Evolutionary conservation across 2,888 invertebrate genomes (phyloP), one percentile per base, ranked within the genome.

Genomic region (Philonicus albiceps): DNA sequence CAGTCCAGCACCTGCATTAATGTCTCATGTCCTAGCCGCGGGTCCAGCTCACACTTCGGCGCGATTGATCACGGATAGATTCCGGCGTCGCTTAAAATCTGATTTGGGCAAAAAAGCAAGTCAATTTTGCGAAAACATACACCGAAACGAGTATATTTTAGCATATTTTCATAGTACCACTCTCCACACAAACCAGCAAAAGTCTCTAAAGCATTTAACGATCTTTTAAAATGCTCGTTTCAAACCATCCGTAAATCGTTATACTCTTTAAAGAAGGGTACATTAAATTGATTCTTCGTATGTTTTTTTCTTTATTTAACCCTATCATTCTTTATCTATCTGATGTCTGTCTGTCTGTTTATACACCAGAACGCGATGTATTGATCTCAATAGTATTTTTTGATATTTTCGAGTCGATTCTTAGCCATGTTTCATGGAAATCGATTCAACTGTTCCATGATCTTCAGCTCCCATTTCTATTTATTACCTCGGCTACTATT

Each of bases 1-100:
- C 43, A 80, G 80, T 80, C 80, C 80, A 80, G 80, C 80, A 80
- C 80, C 80, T 80, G 80, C 80, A 80, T 49, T 80, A 13, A 80
- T 13, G 53, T 53, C 37, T 40, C 78, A 64, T 64, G 22, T 64
- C 64, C 64, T 64, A 64, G 27, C 22, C 22, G 55, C 22, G 27
- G 64, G 8, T 22, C 64, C 19, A 7, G 64, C 19, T 64, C 64
- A 22, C 64, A 64, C 64, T 64, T 64, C 22, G 64, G 22, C 49
- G 49, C 49, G 49, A 49, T 49, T n/a, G 49, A n/a, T 49, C 49
- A n/a, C 49, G n/a, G 11, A 43, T 43, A 43, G 40, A 43, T 11
- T 31, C 40, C 40, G 40, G 3, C 40, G 40, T 43, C 13, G 11
- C 13, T 43, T 16, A 16, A 13, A 13, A 3, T 16, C 40, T 16